phyloP scores from a whole-genome alignment of 2,888 invertebrate genomes.

The Chouioia cunea region DNA sequence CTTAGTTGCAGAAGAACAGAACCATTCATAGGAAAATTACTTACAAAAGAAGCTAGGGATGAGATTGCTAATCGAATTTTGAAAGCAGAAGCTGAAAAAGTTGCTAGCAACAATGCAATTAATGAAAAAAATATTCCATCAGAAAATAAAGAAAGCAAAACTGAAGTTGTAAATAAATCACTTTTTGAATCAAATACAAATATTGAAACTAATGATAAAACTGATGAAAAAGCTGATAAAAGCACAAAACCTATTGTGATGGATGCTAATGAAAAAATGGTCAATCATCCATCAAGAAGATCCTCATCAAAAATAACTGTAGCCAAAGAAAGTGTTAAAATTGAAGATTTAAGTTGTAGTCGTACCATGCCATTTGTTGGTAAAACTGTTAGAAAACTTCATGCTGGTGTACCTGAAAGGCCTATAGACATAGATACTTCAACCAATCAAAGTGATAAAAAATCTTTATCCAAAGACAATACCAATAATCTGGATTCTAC shows the following conservation, averaged over 20 bases:
- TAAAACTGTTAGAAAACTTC: constrained; percentile 14
- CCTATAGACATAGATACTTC: constrained; percentile 10
- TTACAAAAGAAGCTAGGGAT: constrained; percentile 37
- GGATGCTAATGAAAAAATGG: constrained; percentile 14
- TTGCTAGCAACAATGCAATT: not conserved
- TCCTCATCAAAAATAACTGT: constrained; percentile 7
- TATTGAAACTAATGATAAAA: constrained; percentile 2
- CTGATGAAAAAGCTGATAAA: constrained; percentile 2
- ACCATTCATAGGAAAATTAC: constrained; percentile 44
- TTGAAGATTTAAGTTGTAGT: constrained; percentile 32
- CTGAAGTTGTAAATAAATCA: not conserved
- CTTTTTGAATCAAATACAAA: constrained; percentile 2
- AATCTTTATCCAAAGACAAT: constrained; percentile 6
- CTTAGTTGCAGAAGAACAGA: constrained; percentile 44
- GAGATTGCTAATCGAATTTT: constrained; percentile 35
- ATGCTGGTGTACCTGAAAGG: constrained; percentile 1
- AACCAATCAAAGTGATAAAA: constrained; percentile 8
- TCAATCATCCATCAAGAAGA: constrained; percentile 18
- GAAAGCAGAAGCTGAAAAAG: constrained; percentile 14
- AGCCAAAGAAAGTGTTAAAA: constrained; percentile 39
- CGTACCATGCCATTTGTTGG: constrained; percentile 40
- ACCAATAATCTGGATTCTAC: not conserved
- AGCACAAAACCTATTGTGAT: not conserved
- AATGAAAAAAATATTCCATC: constrained; percentile 6
- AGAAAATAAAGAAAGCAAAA: constrained; percentile 7